phyloP scores from a whole-genome alignment of 64 coral and sea anemone genomes.

The Stichodactyla helianthus region DNA sequence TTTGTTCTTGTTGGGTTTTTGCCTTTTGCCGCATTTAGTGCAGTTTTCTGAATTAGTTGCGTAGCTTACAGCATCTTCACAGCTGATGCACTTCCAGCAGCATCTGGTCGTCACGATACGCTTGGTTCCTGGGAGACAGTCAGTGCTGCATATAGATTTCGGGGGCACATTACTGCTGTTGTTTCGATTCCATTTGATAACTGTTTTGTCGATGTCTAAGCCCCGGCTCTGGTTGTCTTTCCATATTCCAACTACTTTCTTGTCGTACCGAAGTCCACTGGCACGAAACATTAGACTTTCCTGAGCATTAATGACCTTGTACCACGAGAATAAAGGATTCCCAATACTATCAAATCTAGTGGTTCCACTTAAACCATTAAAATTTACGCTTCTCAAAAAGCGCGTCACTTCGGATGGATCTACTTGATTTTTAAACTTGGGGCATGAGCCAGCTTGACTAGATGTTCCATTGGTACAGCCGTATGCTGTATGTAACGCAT shows the following conservation, averaged over 20 bases:
- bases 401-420: slow-evolving; percentile 19
- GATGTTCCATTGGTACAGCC: slow-evolving; percentile 1
- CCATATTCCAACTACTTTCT: slow-evolving; percentile 2
- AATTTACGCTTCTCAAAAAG: slow-evolving; percentile 14
- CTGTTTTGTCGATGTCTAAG: not conserved
- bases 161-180: not conserved
- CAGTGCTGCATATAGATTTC: slow-evolving; percentile 40
- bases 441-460: not conserved
- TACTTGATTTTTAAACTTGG: not conserved
- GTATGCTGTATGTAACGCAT: slow-evolving; percentile 39
- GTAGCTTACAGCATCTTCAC: slow-evolving; percentile 28
- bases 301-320: slow-evolving; percentile 32
- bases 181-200: slow-evolving; percentile 13
- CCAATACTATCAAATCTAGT: slow-evolving; percentile 24
- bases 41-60: slow-evolving; percentile 38
- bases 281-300: not conserved
- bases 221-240: not conserved
- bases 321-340: slow-evolving; percentile 6
- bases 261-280: not conserved
- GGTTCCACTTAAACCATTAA: slow-evolving; percentile 29
- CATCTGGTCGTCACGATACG: slow-evolving; percentile 23
- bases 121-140: slow-evolving; percentile 34
- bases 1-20: slow-evolving; percentile 5
- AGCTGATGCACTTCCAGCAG: slow-evolving; percentile 62
- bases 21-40: slow-evolving; percentile 23